A percentile compares a stretch with the other conserved stretches of the same genome.
Conservation (phyloP, 2,797 vertebrate genomes). For the Eulemur albifrons region DNA sequence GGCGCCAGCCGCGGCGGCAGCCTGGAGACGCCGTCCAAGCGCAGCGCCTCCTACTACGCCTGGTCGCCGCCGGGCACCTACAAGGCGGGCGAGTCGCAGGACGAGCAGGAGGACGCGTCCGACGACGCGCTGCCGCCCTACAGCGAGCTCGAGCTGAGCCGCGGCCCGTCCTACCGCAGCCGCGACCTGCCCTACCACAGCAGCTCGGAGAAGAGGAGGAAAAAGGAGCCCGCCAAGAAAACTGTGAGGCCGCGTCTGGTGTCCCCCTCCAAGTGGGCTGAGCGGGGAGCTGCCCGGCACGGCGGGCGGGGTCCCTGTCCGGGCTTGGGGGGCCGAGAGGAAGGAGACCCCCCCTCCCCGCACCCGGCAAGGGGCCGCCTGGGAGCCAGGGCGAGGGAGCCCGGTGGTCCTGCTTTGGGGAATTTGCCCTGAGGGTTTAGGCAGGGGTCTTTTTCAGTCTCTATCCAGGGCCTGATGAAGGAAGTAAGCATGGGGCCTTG, state of each 20-base stretch:
- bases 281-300: background rate
- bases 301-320: background rate
- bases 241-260: constrained; percentile 88
- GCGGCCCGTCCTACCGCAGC: constrained; percentile 88
- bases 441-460: too few relatives aligned
- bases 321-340: background rate
- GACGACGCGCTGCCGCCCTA: constrained; percentile 95
- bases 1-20: constrained; percentile 84
- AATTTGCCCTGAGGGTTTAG: accelerated
- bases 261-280: constrained; percentile 73
- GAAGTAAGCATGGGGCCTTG: background rate
- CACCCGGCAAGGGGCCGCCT: background rate
- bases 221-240: constrained; percentile 92
- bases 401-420: accelerated
- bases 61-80: constrained; percentile 85
- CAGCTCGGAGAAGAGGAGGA: constrained; percentile 90
- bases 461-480: background rate
- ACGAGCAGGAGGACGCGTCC: constrained; percentile 83
- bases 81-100: constrained; percentile 78
- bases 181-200: constrained; percentile 87
- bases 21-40: constrained; percentile 93
- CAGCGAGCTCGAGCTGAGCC: constrained; percentile 91
- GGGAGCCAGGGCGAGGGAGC: background rate
- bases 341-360: too few relatives aligned
- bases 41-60: constrained; percentile 85